Percentiles rank a stretch among this genome's conserved stretches.
Conservation (phyloP, 2,113 vertebrate genomes). For the Tauraco erythrolophus region DNA sequence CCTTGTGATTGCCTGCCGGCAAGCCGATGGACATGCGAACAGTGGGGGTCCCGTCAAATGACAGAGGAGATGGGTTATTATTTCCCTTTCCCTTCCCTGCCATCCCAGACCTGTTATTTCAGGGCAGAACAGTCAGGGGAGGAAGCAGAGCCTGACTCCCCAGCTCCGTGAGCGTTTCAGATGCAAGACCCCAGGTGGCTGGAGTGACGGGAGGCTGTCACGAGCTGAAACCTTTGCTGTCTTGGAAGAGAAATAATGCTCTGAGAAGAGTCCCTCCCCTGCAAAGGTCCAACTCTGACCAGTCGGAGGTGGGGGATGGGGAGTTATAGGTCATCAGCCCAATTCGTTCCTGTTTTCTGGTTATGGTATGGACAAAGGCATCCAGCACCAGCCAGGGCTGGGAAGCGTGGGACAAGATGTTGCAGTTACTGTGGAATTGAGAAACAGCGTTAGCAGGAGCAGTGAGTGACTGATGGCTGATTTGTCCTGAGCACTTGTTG, state of each 20-base stretch:
- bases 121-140: constrained; percentile 17
- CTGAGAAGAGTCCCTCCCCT: constrained; percentile 14
- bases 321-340: background rate
- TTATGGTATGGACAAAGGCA: background rate
- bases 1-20: background rate
- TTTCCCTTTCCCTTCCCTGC: background rate
- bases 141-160: constrained; percentile 48
- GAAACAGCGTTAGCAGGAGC: background rate
- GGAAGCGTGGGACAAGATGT: background rate
- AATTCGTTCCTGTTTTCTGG: background rate
- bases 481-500: background rate
- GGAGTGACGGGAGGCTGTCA: constrained; percentile 71
- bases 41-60: background rate
- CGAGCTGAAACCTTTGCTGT: constrained; percentile 57
- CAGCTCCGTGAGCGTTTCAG: constrained; percentile 41
- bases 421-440: background rate
- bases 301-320: background rate
- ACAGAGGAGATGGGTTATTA: background rate
- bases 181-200: constrained; percentile 40
- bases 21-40: background rate
- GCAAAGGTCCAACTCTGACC: background rate
- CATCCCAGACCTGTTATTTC: constrained; percentile 52
- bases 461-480: constrained; percentile 1
- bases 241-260: constrained; percentile 34
- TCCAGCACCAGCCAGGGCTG: background rate